phyloP scores from a whole-genome alignment of 1,140 invertebrate species.

The Hylyphantes graminicola region DNA sequence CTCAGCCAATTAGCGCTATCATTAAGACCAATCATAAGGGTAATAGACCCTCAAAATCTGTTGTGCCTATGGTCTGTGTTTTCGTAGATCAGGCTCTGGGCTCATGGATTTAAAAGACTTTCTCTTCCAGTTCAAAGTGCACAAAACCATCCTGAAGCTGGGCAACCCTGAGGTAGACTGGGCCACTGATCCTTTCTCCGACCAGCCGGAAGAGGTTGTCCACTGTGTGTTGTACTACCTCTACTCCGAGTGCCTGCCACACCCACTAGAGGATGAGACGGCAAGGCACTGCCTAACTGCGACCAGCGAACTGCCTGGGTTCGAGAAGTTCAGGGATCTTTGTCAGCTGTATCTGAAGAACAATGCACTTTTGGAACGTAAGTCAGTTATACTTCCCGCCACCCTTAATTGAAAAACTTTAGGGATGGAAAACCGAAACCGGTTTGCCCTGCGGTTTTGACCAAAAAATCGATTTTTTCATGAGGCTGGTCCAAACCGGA shows the following conservation, averaged over 20 bases:
- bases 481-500: too few species aligned
- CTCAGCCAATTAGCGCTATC: too few species aligned
- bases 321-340: constrained; percentile 71
- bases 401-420: too few species aligned
- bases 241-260: constrained; percentile 75
- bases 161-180: constrained; percentile 73
- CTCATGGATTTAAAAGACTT: background rate
- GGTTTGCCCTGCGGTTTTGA: too few species aligned
- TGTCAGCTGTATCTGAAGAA: constrained; percentile 75
- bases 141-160: constrained; percentile 73
- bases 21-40: too few species aligned
- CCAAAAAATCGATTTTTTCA: too few species aligned
- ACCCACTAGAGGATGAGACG: constrained; percentile 71
- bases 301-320: constrained; percentile 69
- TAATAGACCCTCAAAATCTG: too few species aligned
- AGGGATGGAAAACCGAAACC: too few species aligned
- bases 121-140: constrained; percentile 73
- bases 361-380: constrained; percentile 75
- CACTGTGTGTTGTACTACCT: constrained; percentile 74
- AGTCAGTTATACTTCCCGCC: too few species aligned
- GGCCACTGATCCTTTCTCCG: constrained; percentile 68
- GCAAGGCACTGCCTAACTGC: constrained; percentile 72
- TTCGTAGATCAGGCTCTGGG: background rate
- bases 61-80: background rate
- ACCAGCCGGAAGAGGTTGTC: constrained; percentile 73